Conservation (phyloP, 2,888 invertebrate genomes). For the Patella pellucida region DNA sequence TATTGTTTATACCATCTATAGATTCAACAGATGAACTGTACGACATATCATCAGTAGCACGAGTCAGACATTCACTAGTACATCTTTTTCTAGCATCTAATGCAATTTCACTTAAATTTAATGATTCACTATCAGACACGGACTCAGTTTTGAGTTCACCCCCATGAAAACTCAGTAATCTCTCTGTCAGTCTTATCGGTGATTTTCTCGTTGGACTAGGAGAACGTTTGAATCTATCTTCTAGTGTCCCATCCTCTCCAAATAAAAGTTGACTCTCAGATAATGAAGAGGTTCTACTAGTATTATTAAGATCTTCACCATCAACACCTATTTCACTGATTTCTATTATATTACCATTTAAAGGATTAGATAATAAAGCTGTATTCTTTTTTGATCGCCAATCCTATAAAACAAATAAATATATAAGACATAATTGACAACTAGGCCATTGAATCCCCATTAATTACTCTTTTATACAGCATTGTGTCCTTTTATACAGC, state of each 20-base stretch:
- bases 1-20: conserved; percentile 38
- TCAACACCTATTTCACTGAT: neutral
- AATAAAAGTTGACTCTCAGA: conserved; percentile 30
- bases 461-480: no score
- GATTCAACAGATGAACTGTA: conserved; percentile 43
- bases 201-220: conserved; percentile 26
- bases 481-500: no score
- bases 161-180: neutral
- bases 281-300: neutral
- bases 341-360: neutral
- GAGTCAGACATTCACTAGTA: conserved; percentile 60
- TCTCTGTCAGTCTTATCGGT: neutral
- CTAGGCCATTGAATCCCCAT: neutral
- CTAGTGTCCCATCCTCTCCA: conserved; percentile 32
- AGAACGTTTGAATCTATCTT: conserved; percentile 29
- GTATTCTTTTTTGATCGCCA: conserved; percentile 29
- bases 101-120: conserved; percentile 32
- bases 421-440: neutral
- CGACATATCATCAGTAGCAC: conserved; percentile 47
- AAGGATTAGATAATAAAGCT: neutral
- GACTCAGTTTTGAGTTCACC: neutral
- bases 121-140: neutral
- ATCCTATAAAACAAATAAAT: conserved; percentile 29
- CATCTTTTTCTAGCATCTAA: conserved; percentile 45
- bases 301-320: neutral